These are phyloP conservation scores for Hydrotaea diabolus DNA, from an alignment of 2,888 invertebrate species.

Conservation along the genomic window DNA sequence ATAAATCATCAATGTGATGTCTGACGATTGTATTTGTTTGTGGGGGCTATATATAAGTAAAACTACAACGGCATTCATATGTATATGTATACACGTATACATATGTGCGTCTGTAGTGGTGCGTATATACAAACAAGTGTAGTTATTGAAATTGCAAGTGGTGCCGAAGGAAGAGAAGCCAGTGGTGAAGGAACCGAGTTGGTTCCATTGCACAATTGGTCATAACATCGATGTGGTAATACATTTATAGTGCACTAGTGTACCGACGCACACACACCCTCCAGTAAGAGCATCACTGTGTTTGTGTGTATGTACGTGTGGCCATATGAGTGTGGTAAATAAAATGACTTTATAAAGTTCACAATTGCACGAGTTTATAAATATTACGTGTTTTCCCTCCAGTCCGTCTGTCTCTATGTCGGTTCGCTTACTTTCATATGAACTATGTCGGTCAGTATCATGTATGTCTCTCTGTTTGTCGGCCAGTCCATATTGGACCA, in stretches of 20 bases:
- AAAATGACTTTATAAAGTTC: conserved; percentile 7
- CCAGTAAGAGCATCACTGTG: no score
- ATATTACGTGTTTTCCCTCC: not conserved
- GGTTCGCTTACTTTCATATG: not conserved
- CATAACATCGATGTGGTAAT: not conserved
- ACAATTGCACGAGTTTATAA: conserved; percentile 9
- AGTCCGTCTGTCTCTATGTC: not conserved
- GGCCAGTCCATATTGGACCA: not conserved
- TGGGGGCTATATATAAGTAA: no score
- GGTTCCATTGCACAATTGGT: not conserved
- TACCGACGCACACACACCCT: not conserved
- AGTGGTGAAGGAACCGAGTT: not conserved
- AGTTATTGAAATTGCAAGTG: not conserved
- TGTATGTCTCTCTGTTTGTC: not conserved
- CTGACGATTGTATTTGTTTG: no score
- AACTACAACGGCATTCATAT: no score
- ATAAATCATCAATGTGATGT: not conserved
- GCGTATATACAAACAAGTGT: not conserved
- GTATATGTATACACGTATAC: no score
- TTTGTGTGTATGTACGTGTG: conserved; percentile 6
- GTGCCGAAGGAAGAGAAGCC: not conserved
- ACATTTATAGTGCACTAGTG: no score
- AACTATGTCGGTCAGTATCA: not conserved
- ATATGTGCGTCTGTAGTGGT: no score
- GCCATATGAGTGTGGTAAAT: not conserved